These are phyloP conservation scores for Bombus waltoni DNA, from an alignment of 1,140 invertebrate genomes.

Conservation along the genomic window DNA sequence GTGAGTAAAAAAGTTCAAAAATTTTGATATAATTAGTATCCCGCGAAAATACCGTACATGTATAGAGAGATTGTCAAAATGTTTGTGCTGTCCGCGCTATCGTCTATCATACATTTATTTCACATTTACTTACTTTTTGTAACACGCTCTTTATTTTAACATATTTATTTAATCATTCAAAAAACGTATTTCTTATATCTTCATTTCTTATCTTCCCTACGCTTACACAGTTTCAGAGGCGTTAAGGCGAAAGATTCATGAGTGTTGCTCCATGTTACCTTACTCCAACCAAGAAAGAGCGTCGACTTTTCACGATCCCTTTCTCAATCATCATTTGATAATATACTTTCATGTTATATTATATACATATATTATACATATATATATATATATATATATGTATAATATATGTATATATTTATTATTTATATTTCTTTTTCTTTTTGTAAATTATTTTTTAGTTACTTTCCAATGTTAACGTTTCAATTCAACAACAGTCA, in stretches of 20 bases:
- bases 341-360: background rate
- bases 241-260: slow-evolving; percentile 75
- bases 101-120: slow-evolving; percentile 41
- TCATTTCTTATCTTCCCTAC: background rate
- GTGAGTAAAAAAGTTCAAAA: slow-evolving; percentile 87
- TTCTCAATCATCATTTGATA: slow-evolving; percentile 29
- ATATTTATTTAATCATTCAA: background rate
- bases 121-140: background rate
- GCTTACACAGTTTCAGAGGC: slow-evolving; percentile 64
- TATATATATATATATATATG: too few species aligned
- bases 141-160: background rate
- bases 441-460: background rate
- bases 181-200: background rate
- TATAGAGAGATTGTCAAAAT: slow-evolving; percentile 69
- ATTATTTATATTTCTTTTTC: background rate
- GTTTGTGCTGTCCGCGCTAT: slow-evolving; percentile 55
- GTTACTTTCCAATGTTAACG: slow-evolving; percentile 1
- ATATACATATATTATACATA: background rate
- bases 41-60: slow-evolving; percentile 61
- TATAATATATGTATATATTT: background rate
- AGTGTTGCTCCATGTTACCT: slow-evolving; percentile 61
- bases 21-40: slow-evolving; percentile 40
- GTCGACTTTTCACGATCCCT: slow-evolving; percentile 73
- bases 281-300: slow-evolving; percentile 73
- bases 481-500: background rate